phyloP scores from a whole-genome alignment of 1,140 invertebrate species.

The Drosophila saltans region DNA sequence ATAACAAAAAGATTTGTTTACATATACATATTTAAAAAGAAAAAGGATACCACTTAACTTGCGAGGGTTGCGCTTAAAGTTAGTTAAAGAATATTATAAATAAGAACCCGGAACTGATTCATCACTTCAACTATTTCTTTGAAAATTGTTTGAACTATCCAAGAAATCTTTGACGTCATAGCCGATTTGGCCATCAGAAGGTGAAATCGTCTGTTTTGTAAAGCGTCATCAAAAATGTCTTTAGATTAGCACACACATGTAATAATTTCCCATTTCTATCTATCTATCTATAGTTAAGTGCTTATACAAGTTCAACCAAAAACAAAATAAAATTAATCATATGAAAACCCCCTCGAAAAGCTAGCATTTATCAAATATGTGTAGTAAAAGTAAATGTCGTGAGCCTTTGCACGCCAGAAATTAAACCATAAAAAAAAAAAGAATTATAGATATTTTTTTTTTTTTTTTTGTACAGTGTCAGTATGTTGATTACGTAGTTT shows the following conservation, averaged over 20 bases:
- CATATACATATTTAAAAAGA: too few species aligned
- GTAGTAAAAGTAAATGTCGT: conserved; percentile 15
- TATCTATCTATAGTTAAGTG: background rate
- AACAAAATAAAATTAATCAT: conserved; percentile 28
- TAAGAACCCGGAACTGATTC: too few species aligned
- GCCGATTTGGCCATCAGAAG: too few species aligned
- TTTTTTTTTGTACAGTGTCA: background rate
- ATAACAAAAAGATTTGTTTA: too few species aligned
- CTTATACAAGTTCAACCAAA: background rate
- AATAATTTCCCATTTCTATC: conserved; percentile 12
- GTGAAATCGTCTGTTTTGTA: too few species aligned
- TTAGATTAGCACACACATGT: background rate
- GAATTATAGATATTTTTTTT: conserved; percentile 5
- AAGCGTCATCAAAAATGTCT: conserved; percentile 34
- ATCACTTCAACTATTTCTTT: too few species aligned
- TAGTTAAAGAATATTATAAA: too few species aligned
- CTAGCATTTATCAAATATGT: conserved; percentile 19
- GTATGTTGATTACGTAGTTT: conserved; percentile 18
- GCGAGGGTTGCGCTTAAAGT: too few species aligned
- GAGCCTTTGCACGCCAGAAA: conserved; percentile 22
- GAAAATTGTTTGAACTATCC: too few species aligned
- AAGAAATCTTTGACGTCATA: too few species aligned
- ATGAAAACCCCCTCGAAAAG: conserved; percentile 25
- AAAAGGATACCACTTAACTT: too few species aligned
- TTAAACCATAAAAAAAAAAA: conserved; percentile 30